Evolutionary conservation across 2,888 invertebrate genomes (phyloP).

Genomic region (Epistrophe eligans): DNA sequence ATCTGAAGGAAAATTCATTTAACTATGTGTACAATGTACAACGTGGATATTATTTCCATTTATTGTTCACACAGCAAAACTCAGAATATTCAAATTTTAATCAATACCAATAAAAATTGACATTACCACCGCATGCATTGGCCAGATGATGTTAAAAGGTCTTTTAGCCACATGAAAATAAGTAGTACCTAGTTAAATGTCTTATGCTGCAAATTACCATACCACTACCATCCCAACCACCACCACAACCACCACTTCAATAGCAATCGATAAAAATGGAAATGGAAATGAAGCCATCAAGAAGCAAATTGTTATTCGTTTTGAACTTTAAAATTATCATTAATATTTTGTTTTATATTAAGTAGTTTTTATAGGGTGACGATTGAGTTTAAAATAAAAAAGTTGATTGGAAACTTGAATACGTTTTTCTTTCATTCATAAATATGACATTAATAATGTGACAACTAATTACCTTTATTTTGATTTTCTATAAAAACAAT

Average conservation of each 20-base stretch:
- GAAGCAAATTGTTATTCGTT: constrained; percentile 5
- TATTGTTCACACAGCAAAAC: background rate
- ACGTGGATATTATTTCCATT: background rate
- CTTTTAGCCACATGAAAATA: constrained; percentile 7
- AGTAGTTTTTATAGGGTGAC: background rate
- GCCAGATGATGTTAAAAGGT: background rate
- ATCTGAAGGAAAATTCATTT: background rate
- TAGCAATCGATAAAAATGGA: background rate
- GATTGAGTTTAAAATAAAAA: background rate
- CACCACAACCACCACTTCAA: background rate
- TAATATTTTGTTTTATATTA: background rate
- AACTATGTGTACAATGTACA: background rate
- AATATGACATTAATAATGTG: too few species aligned
- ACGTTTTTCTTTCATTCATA: too few species aligned
- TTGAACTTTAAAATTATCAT: constrained; percentile 5
- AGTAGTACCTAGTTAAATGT: constrained; percentile 2
- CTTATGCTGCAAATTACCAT: background rate
- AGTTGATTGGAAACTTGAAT: too few species aligned
- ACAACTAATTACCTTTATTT: too few species aligned
- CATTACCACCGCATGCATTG: background rate
- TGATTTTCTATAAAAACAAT: too few species aligned
- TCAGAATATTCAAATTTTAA: constrained; percentile 8
- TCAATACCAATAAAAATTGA: constrained; percentile 32
- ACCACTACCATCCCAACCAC: background rate
- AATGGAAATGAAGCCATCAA: constrained; percentile 8